Evolutionary conservation across 64 coral and sea anemone species (phyloP).

Genomic region (Actinia equina): DNA sequence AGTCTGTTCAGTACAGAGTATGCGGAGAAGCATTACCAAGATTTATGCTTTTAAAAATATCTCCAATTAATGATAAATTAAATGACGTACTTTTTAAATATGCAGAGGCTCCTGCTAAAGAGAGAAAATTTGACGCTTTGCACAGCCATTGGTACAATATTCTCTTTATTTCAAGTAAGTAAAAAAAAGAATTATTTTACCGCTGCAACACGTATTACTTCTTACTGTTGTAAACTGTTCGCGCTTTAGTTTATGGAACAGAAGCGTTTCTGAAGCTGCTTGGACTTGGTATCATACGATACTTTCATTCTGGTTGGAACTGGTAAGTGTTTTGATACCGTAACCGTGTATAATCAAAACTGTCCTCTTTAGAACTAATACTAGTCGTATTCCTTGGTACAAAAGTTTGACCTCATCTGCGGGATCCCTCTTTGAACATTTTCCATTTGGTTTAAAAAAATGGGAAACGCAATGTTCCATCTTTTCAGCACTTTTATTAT

Average conservation of each 20-base stretch:
- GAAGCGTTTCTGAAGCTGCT: conserved; percentile 87
- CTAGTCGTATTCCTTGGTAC: too few relatives aligned
- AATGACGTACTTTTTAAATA: background rate
- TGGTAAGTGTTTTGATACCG: conserved; percentile 19
- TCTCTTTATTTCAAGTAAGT: conserved; percentile 41
- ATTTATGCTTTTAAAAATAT: too few relatives aligned
- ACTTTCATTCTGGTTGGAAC: conserved; percentile 91
- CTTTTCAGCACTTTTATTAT: too few relatives aligned
- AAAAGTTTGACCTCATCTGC: too few relatives aligned
- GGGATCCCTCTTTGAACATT: too few relatives aligned
- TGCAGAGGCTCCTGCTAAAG: conserved; percentile 11
- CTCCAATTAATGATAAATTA: too few relatives aligned
- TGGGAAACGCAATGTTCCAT: too few relatives aligned
- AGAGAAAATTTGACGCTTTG: background rate
- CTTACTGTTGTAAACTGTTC: background rate
- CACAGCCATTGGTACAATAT: conserved; percentile 43
- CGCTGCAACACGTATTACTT: background rate
- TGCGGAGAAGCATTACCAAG: too few relatives aligned
- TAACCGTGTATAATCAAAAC: too few relatives aligned
- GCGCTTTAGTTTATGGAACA: conserved; percentile 63
- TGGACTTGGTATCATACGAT: conserved; percentile 67
- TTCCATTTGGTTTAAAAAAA: too few relatives aligned
- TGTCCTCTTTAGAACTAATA: too few relatives aligned
- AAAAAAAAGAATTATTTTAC: background rate
- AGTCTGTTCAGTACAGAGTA: too few relatives aligned